Base-by-base conservation (phyloP, 2,888 invertebrate species). In the Microdon myrmicae region DNA sequence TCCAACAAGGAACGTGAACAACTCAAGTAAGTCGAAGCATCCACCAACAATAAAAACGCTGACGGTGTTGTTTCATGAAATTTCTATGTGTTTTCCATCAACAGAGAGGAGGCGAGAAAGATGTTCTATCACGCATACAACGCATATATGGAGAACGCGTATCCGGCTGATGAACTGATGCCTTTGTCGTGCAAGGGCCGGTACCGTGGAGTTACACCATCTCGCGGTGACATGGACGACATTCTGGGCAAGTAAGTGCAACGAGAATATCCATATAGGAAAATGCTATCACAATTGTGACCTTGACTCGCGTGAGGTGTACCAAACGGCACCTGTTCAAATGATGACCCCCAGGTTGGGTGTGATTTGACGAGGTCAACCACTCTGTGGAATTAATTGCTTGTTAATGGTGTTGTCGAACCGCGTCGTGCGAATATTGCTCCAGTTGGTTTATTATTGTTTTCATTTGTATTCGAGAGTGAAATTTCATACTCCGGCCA, bases 161-260 rank as follows among this genome's bases (percentile, higher is more conserved):
- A 93, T 81, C 98, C 98, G 43, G 97, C 97, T 10, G 98, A 98
- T 82, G 98, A 99, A 81, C 81, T 98, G 68, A 96, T 97, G 97
- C 98, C 98, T 1, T 82, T 98, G 23, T 93, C 92, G 73, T 98
- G 98, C 79, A 88, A 90, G 74, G 98, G 97, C 17, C 83, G 98
- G 44, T 94, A 89, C 80, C 84, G 95, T 71, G 96, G 95, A 3
- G 84, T 92, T 4, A 93, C 95, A 39, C 90, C 94, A 3, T 90
- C 90, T 68, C 84, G 98, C 37, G 98, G 98, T 2, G 97, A 98
- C 76, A 92, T 98, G 81, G 98, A 98, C 80, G 97, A 97, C 78
- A 88, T 90, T 23, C 84, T 98, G 67, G 98, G 98, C 82, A 98
- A 99, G 96, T 96, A 83, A 86, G 94, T 77, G 17, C n/a, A 17